phyloP scores from a whole-genome alignment of 2,888 invertebrate species.

The Villa cingulata region DNA sequence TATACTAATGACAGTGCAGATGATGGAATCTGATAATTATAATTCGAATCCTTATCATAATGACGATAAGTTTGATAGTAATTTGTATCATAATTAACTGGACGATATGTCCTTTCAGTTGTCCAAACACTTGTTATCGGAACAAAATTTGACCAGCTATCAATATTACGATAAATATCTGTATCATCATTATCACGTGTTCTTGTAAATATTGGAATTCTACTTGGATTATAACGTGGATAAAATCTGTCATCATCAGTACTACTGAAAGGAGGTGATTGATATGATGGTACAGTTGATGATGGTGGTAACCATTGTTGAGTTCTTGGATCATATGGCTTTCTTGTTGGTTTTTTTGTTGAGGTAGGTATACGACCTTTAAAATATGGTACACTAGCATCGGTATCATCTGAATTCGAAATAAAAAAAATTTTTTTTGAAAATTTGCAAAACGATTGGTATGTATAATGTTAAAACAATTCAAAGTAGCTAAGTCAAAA shows the following conservation, averaged over 20 bases:
- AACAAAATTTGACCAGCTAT: slow-evolving; percentile 31
- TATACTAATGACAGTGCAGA: no score
- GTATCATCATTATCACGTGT: slow-evolving; percentile 15
- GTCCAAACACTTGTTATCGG: slow-evolving; percentile 28
- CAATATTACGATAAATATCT: slow-evolving; percentile 23
- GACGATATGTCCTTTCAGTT: slow-evolving; percentile 25
- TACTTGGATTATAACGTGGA: neutral
- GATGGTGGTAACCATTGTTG: neutral
- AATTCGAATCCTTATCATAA: neutral
- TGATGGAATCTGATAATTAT: neutral
- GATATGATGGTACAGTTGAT: neutral
- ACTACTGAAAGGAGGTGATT: neutral
- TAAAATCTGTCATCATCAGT: neutral
- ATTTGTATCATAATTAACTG: neutral
- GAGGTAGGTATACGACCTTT: slow-evolving; percentile 25
- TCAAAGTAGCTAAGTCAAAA: neutral
- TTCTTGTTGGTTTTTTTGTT: slow-evolving; percentile 23
- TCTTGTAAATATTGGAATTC: neutral
- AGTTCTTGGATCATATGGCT: slow-evolving; percentile 26
- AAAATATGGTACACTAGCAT: slow-evolving; percentile 33
- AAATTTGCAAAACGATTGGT: neutral
- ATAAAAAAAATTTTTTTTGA: neutral
- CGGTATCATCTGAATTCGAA: slow-evolving; percentile 14
- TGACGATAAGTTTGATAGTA: slow-evolving; percentile 16
- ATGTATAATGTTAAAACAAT: neutral